A percentile compares a stretch with the other conserved stretches of the same genome.
Conservation (phyloP, 1,140 invertebrate genomes). For the Drosophila seguyi region DNA sequence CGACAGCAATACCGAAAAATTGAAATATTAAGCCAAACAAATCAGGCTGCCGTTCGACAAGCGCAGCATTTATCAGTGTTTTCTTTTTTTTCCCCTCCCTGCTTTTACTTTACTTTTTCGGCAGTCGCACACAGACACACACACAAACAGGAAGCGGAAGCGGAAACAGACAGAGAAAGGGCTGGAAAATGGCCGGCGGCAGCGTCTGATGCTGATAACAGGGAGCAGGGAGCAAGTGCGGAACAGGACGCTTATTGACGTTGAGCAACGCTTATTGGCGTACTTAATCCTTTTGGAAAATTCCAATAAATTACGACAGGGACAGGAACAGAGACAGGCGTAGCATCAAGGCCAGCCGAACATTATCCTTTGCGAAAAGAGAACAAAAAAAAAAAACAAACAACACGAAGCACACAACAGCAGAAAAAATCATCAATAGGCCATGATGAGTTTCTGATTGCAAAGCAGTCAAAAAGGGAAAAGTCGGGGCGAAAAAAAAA, state of each 20-base stretch:
- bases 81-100: background rate
- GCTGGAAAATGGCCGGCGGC: conserved; percentile 44
- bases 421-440: conserved; percentile 78
- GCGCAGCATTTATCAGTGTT: conserved; percentile 63
- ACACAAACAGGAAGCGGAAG: conserved; percentile 48
- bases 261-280: conserved; percentile 82
- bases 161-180: conserved; percentile 68
- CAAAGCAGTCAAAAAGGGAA: conserved; percentile 59
- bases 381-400: conserved; percentile 6
- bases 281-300: conserved; percentile 82
- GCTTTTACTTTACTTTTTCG: conserved; percentile 8
- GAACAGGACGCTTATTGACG: conserved; percentile 67
- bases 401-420: conserved; percentile 7
- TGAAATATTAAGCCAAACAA: conserved; percentile 79
- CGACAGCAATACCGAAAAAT: conserved; percentile 46
- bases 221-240: conserved; percentile 4
- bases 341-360: conserved; percentile 27
- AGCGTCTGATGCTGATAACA: conserved; percentile 30
- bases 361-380: conserved; percentile 20
- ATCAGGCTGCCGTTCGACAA: conserved; percentile 71
- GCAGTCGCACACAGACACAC: background rate
- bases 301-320: conserved; percentile 75
- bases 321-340: conserved; percentile 41
- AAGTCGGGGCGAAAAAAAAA: conserved; percentile 4
- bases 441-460: conserved; percentile 84